Conservation (phyloP, 2,797 vertebrate species). For the Rhincodon typus region DNA sequence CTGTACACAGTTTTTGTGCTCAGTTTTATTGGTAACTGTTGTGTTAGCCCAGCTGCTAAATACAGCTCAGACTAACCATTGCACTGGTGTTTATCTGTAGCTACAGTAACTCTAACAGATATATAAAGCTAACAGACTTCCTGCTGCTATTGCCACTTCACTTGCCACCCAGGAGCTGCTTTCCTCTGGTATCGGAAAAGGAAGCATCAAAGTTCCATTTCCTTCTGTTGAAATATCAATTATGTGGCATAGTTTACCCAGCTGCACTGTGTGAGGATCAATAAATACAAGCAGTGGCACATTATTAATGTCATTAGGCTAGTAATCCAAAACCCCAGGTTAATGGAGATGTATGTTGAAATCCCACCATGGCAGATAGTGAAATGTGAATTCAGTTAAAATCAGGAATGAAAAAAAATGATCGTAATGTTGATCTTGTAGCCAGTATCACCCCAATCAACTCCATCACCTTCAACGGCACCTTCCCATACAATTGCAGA, state of each 20-base stretch:
- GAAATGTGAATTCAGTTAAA: no score
- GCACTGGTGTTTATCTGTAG: not conserved
- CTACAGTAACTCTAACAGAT: not conserved
- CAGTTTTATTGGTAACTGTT: not conserved
- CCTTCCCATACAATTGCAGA: no score
- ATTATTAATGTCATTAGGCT: no score
- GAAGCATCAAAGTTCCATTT: not conserved
- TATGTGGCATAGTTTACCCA: not conserved
- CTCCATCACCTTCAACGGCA: no score
- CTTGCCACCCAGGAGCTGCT: not conserved
- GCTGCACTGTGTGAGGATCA: not conserved
- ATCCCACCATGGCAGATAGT: no score
- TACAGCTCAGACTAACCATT: not conserved
- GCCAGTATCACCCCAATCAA: no score
- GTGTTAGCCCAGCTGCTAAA: not conserved
- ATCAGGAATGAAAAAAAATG: no score
- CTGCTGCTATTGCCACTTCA: not conserved
- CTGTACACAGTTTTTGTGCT: not conserved
- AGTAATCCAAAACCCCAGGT: no score
- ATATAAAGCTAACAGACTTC: not conserved
- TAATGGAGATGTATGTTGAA: no score
- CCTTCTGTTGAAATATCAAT: not conserved
- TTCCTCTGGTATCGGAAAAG: not conserved
- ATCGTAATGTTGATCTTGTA: no score
- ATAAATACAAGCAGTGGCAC: no score